Evolutionary conservation across 2,113 vertebrate genomes (phyloP), one percentile per base, ranked within the genome.

Genomic region (Raja brachyura): DNA sequence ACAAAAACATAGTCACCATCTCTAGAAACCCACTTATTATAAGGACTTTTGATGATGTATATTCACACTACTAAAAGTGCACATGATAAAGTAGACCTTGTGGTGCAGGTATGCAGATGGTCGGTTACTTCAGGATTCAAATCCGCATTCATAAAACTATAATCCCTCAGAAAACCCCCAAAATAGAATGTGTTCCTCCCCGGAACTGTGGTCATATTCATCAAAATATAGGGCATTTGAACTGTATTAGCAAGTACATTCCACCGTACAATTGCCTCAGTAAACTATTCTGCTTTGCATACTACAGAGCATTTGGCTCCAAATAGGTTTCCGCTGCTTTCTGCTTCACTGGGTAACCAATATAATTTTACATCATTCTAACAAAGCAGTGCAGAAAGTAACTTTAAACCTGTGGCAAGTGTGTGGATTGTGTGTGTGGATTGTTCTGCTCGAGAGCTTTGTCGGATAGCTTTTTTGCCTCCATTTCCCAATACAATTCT

Each of bases 281-380:
- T 81, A 54, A 81, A 54, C 78, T 54, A 81, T 81, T 81, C 78
- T 25, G 20, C 78, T 81, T 31, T 86, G 10, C 83, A 25, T 63
- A 11, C 28, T 61, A 86, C 4, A 63, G 28, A 86, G 11, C 11
- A 31, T 61, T 28, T 16, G 56, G 28, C 79, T 59, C 22, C 48
- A 83, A 48, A 25, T 9, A 59, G 22, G 22, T 83, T 86, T 86
- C 25, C 56, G n/a, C 28, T 86, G 56, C n/a, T 61, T 61, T 63
- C 56, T 86, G 56, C 83, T 86, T 86, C 83, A 88, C 56, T 31
- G 59, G 28, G 83, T 86, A 86, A 86, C 59, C 83, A 88, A 88
- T 31, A 63, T 88, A 63, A 66, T 88, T 63, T 31, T 88, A 4
- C 18, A 7, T 88, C 59, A 63, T 88, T 88, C 83, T 18, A 88